Evolutionary conservation across 2,888 invertebrate genomes (phyloP).

Genomic region (Parasteatoda lunata): DNA sequence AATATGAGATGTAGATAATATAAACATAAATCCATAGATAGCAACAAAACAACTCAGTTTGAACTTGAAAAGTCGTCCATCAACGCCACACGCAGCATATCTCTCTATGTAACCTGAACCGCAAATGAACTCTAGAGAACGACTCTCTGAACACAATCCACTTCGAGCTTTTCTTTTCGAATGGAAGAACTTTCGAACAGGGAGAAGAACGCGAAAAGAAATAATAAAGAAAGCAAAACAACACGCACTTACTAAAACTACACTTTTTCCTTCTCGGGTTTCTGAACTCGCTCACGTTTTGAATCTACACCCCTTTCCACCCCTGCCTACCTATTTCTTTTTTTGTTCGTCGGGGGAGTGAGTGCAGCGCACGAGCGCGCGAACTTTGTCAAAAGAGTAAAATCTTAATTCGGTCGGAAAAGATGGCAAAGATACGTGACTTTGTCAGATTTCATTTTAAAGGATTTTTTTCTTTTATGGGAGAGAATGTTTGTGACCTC

Average conservation of each 20-base stretch:
- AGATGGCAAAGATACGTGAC: background rate
- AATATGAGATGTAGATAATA: background rate
- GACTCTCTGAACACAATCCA: background rate
- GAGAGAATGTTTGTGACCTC: too few relatives aligned
- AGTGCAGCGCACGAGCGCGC: background rate
- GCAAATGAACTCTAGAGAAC: background rate
- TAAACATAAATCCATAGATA: background rate
- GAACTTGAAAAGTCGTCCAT: slow-evolving; percentile 1
- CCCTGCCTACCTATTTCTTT: background rate
- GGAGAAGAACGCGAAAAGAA: background rate
- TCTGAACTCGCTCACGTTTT: slow-evolving; percentile 33
- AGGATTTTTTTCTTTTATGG: too few relatives aligned
- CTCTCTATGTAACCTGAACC: background rate
- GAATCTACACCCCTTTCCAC: background rate
- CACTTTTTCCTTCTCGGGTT: slow-evolving; percentile 6
- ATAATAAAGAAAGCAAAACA: background rate
- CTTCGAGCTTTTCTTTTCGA: background rate
- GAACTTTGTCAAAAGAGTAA: background rate
- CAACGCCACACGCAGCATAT: background rate
- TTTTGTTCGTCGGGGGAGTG: background rate
- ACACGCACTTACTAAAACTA: background rate
- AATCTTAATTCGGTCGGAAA: background rate
- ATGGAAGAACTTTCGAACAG: background rate
- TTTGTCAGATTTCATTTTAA: too few relatives aligned
- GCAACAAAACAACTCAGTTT: background rate